Evolutionary conservation across 2,888 invertebrate species (phyloP).

Genomic region (Colletes collaris): DNA sequence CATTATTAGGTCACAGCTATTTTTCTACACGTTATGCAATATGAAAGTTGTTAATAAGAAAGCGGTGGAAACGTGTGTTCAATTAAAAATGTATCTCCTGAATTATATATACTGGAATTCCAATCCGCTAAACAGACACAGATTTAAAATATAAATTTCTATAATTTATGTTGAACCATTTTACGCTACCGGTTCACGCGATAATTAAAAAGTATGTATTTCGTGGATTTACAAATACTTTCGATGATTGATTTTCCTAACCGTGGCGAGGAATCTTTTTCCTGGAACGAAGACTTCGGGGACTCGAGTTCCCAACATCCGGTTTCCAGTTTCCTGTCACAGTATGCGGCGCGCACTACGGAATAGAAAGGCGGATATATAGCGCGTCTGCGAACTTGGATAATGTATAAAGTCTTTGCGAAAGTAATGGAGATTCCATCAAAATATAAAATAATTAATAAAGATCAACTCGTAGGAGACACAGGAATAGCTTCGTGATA

Average conservation of each 20-base stretch:
- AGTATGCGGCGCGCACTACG: slow-evolving; percentile 9
- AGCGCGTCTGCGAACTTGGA: slow-evolving; percentile 24
- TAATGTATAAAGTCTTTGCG: slow-evolving; percentile 35
- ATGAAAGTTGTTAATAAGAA: too few species aligned
- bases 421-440: slow-evolving; percentile 29
- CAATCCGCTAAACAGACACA: too few species aligned
- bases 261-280: slow-evolving; percentile 3
- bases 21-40: too few species aligned
- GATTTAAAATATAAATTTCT: too few species aligned
- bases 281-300: slow-evolving; percentile 7
- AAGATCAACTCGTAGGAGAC: not conserved
- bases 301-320: slow-evolving; percentile 19
- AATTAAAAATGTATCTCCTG: too few species aligned
- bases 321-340: slow-evolving; percentile 25
- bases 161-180: too few species aligned
- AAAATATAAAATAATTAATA: slow-evolving; percentile 11
- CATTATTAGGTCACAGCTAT: too few species aligned
- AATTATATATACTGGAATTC: too few species aligned
- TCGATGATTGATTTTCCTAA: not conserved
- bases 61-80: too few species aligned
- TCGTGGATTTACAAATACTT: not conserved
- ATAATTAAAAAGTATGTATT: too few species aligned
- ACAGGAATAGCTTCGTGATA: too few species aligned
- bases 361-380: slow-evolving; percentile 23
- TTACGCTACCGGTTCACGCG: too few species aligned